Base-by-base conservation (phyloP, 1,140 invertebrate species). In the Coptotermes formosanus region DNA sequence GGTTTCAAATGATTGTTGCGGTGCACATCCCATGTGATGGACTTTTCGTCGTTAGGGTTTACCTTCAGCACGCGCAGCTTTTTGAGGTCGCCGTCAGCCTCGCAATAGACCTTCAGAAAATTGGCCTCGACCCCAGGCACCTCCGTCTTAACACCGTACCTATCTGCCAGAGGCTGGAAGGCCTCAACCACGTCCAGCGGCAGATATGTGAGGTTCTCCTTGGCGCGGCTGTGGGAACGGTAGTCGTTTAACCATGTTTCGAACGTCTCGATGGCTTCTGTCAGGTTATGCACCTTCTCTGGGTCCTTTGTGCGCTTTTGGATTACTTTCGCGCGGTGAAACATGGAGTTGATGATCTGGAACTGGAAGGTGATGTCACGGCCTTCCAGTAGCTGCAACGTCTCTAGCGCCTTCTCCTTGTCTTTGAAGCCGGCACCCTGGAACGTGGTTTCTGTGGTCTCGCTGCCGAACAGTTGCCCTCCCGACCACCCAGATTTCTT, bases 181-280 rank as follows among this genome's bases (percentile, higher is more conserved):
- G 88, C 89, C 83, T 89, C 88, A 3, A 91, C 88, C 6, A 90
- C 69, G n/a, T 91, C 90, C 19, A 91, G 83, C 0, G 90, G 85
- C 9, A 91, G 87, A 85, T 91, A 91, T 59, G 88, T 88, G 82
- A 91, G 91, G 85, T 91, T 91, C 83, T 91, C 90, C 45, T 90
- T 90, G 23, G 89, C 3, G 92, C 92, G 25, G 11, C 88, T 87
- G 92, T 91, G 25, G 94, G 88, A 75, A 44, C 90, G 90, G 83
- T 91, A 91, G 44, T 91, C 90, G 69, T 89, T 89, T 19, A 91
- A 88, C 91, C 91, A 91, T 75, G 89, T 88, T 85, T 91, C 90
- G 75, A 91, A 91, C 23, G 89, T 88, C 64, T 87, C 69, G n/a
- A 87, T 82, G 14, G 83, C 84, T 86, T 87, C 85, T 9, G 87